Conservation (phyloP, 2,797 vertebrate species). For the Gallinago solitaria region DNA sequence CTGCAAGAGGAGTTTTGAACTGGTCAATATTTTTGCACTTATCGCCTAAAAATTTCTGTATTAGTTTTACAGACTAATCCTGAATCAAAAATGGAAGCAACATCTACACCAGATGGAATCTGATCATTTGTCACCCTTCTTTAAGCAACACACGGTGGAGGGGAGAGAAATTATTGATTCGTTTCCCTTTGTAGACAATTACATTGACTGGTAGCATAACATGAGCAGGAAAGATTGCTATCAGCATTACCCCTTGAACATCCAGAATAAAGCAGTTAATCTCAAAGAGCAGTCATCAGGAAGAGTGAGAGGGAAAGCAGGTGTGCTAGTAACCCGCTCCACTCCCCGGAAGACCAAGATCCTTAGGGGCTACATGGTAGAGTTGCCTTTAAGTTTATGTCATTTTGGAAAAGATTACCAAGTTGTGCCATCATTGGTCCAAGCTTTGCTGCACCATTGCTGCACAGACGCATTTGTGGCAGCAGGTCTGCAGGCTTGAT, state of each 20-base stretch:
- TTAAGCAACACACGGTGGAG: not conserved
- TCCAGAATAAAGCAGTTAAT: not conserved
- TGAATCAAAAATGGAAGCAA: not conserved
- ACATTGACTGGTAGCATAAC: not conserved
- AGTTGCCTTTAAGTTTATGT: not conserved
- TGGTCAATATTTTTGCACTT: not conserved
- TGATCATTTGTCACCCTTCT: not conserved
- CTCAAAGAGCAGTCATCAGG: not conserved
- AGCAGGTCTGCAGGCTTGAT: not conserved
- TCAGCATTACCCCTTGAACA: not conserved
- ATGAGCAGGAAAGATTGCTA: not conserved
- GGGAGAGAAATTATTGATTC: not conserved
- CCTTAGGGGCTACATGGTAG: not conserved
- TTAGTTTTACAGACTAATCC: not conserved
- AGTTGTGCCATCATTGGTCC: not conserved
- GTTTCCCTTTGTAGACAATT: not conserved
- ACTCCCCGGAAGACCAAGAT: not conserved
- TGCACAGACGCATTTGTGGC: not conserved
- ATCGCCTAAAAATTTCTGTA: not conserved
- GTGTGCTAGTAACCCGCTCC: not conserved
- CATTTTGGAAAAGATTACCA: not conserved
- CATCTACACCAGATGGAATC: not conserved
- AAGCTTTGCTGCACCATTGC: not conserved
- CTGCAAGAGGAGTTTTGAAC: not conserved
- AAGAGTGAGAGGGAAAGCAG: not conserved